Base-by-base conservation (phyloP, 2,888 invertebrate genomes). In the Melinaea marsaeus region DNA sequence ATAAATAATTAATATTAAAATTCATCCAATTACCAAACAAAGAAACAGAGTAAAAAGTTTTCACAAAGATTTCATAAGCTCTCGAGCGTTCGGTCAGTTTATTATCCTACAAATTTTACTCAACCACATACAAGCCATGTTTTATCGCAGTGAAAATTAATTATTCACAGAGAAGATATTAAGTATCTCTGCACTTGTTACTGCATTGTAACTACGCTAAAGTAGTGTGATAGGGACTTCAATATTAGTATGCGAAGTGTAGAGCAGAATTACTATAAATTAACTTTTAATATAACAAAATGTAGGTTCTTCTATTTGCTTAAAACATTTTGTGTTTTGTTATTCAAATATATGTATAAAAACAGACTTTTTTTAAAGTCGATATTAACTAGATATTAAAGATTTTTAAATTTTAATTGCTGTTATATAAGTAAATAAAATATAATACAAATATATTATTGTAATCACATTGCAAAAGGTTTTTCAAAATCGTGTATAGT, bases 171-270 rank as follows among this genome's bases (percentile, higher is more conserved):
- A 4, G 55, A 55, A 55, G 54, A 33, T 55, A 54, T 54, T 60
- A 60, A 55, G 32, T 51, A 32, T 51, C 51, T 32, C 51, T 51
- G 51, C 51, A 51, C 51, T 51, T 32, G 51, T 51, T 51, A 51
- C 51, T 51, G 51, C 51, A 51, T 51, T 51, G 51, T 51, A 51
- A 51, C 51, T 51, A 51, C 51, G 51, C 32, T 51, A 32, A 51
- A 51, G 51, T 51, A 51, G 51, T 51, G 9, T 51, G 51, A 51
- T 51, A 51, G 32, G 22, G 32, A 11, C 2, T 62, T 67, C 62
- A 58, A 59, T 67, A 64, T 64, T 58, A 60, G 58, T 64, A 55
- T 60, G 60, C 62, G 54, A 62, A 62, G 64, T 67, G 60, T 67
- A 13, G 58, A 61, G 62, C 64, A 67, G 62, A 67, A 67, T 67